A percentile compares a stretch with the other conserved stretches of the same genome.
Conservation (phyloP, 2,888 invertebrate species). For the Drosophila lutescens region DNA sequence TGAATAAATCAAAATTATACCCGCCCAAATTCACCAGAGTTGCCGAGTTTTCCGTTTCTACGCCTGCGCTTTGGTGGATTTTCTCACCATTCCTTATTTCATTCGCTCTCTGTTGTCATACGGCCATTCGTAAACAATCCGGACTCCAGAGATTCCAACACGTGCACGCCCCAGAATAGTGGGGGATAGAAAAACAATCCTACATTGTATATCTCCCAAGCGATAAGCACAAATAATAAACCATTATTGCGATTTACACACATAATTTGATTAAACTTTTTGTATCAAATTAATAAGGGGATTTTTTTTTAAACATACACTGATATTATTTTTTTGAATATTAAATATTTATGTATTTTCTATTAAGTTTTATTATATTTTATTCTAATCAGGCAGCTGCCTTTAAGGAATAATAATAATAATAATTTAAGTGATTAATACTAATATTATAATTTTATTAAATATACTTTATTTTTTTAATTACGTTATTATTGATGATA, state of each 20-base stretch:
- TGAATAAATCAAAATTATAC: constrained; percentile 29
- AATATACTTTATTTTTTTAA: too few relatives aligned
- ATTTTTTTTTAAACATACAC: background rate
- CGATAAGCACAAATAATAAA: too few relatives aligned
- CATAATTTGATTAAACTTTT: background rate
- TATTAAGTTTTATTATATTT: too few relatives aligned
- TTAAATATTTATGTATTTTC: too few relatives aligned
- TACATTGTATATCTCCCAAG: background rate
- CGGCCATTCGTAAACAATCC: constrained; percentile 71
- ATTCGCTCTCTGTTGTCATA: constrained; percentile 72
- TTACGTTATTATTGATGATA: too few relatives aligned
- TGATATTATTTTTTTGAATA: background rate
- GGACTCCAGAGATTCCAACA: constrained; percentile 28
- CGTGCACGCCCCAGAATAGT: constrained; percentile 50
- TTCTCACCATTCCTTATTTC: constrained; percentile 15
- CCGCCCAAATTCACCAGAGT: constrained; percentile 55
- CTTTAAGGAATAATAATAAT: too few relatives aligned
- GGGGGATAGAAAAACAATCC: background rate
- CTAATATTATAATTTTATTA: too few relatives aligned
- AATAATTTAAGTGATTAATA: too few relatives aligned
- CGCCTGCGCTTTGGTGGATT: constrained; percentile 62
- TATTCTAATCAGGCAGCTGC: too few relatives aligned
- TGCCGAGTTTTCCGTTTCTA: constrained; percentile 59
- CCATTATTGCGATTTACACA: background rate
- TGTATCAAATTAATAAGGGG: background rate